Evolutionary conservation across 2,888 invertebrate species (phyloP), one percentile per base, ranked within the genome.

Genomic region (Cheilosia vernalis): DNA sequence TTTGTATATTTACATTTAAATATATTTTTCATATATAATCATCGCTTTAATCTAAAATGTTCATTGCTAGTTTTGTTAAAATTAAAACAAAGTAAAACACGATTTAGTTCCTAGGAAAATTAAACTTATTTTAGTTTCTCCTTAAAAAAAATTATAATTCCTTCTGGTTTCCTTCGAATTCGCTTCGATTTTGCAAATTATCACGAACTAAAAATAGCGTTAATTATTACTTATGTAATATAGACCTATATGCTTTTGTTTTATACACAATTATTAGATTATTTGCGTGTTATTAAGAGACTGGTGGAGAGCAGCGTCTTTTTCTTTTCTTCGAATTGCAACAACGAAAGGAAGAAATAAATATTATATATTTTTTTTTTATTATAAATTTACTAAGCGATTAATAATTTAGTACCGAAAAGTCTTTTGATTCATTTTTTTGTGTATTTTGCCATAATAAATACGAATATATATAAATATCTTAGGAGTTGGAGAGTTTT

Each of bases 1-100:
- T 27, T 74, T 78, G 74, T 79, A 85, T 76, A 85, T 85, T 80
- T 85, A 80, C 84, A 80, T 70, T 74, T 85, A 85, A 70, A 85
- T 85, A 85, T 85, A 80, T 69, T 76, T 79, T 66, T 17, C 6
- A 30, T 30, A 58, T 58, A 78, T 56, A 64, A 61, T 78, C 44
- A 80, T 73, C 69, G 78, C 37, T 70, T 61, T 79, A 80, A 60
- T 61, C 70, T 80, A 85, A 80, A 79, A 76, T 61, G 21, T 80
- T 76, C 66, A 85, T 79, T 76, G 79, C 79, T 79, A 84, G 60
- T 66, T 70, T 76, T 63, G 37, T 67, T 60, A 51, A 27, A 10
- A 13, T 80, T 66, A 66, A 72, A 53, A 37, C 17, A 17, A 55
- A 49, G 24, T 15, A 24, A 24, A 49, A 49, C 37, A 69, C 61